phyloP scores from a whole-genome alignment of 2,797 vertebrate genomes.

The Oryzias dopingdopingensis region DNA sequence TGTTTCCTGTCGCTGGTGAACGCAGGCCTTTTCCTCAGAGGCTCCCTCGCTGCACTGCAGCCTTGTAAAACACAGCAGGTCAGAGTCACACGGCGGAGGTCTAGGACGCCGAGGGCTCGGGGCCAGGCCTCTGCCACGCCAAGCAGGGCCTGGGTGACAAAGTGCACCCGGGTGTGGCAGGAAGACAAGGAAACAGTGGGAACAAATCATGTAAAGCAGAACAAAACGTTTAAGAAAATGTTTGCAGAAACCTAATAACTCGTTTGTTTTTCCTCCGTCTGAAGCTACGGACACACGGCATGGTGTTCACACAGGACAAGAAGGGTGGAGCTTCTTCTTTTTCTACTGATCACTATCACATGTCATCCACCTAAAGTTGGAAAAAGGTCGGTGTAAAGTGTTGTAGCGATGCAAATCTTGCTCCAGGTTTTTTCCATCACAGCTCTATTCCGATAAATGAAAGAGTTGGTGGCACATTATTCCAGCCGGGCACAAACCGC shows the following conservation, averaged over 20 bases:
- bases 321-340: no score
- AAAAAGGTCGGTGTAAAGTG: no score
- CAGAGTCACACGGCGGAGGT: constrained; percentile 70
- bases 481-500: no score
- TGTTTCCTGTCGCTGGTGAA: constrained; percentile 68
- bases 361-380: no score
- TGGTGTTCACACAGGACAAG: no score
- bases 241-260: constrained; percentile 6
- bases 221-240: constrained; percentile 20
- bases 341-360: no score
- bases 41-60: constrained; percentile 51
- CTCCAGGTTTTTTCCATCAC: no score
- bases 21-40: constrained; percentile 58
- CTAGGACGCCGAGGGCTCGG: constrained; percentile 50
- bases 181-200: constrained; percentile 16
- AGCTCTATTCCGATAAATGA: no score
- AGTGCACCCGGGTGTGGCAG: constrained; percentile 62
- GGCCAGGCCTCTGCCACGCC: constrained; percentile 21
- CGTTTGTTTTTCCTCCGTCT: no score
- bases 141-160: constrained; percentile 57
- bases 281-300: no score
- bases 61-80: constrained; percentile 75
- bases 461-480: no score
- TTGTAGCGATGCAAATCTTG: no score
- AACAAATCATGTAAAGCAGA: constrained; percentile 14